Base-by-base conservation (phyloP, 2,113 vertebrate genomes). In the Falco punctatus region DNA sequence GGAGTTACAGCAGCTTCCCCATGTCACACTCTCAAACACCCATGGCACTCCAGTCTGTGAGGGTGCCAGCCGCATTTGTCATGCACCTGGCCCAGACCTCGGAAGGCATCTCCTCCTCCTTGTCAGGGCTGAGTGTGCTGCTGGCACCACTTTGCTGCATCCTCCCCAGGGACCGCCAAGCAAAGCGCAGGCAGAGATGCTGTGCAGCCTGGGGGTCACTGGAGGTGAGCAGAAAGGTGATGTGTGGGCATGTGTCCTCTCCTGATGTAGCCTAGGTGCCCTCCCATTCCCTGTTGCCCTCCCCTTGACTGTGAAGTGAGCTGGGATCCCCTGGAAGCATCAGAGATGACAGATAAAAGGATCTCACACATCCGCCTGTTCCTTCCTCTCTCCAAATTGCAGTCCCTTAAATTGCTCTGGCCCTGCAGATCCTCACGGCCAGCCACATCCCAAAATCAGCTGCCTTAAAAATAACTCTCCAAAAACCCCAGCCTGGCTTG, bases 301-400 rank as follows among this genome's bases (percentile, higher is more conserved):
- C 17, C 32, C 28, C 64, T 5, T 48, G 46, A 0, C 58, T 28
- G n/a, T 10, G 2, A 21, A 32, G 17, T 0, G 1, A 14, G 46
- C n/a, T 49, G 69, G n/a, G 38, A 38, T 84, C 51, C n/a, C 59
- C 81, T 71, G n/a, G 24, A 42, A 75, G 12, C 17, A 6, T 32
- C 80, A 30, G 42, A n/a, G 42, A 49, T 1, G 5, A 22, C 7
- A 38, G 62, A 28, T 4, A 3, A 42, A 38, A 66, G 44, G 32
- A 83, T 81, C n/a, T 57, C 0, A 1, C 30, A 55, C 78, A 7
- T 23, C 35, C 1, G 1, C 38, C 82, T 5, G 30, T 61, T 88
- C 40, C 49, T 55, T 61, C 52, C 70, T 74, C 21, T 55, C 81
- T 46, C 72, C 67, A 11, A 13, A 14, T 79, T 27, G n/a, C 69